These are phyloP conservation scores for Melanogrammus aeglefinus DNA, from an alignment of 2,797 vertebrate genomes.

Conservation along the genomic window DNA sequence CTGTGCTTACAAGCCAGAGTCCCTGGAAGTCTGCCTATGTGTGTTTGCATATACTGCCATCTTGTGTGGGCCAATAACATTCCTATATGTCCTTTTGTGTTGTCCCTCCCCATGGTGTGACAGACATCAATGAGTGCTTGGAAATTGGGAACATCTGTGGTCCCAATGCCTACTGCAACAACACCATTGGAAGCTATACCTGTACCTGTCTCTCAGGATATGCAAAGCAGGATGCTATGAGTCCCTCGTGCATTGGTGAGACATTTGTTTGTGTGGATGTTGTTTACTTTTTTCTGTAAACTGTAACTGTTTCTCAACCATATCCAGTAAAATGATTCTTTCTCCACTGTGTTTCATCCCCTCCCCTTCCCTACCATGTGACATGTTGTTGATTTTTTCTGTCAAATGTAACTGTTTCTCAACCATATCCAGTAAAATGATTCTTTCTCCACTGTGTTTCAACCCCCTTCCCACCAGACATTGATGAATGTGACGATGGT, in stretches of 20 bases:
- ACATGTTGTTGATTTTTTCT: neutral
- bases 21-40: neutral
- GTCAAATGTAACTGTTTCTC: neutral
- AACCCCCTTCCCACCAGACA: conserved; percentile 45
- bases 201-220: conserved; percentile 57
- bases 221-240: accelerated
- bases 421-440: neutral
- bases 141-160: conserved; percentile 27
- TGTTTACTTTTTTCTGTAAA: neutral
- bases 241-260: conserved; percentile 49
- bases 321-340: neutral
- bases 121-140: conserved; percentile 56
- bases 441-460: neutral
- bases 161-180: conserved; percentile 24
- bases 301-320: neutral
- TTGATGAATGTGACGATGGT: conserved; percentile 53
- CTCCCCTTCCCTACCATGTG: too few relatives aligned
- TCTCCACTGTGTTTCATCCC: neutral
- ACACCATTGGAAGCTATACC: conserved; percentile 44
- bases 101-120: neutral
- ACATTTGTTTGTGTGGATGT: neutral
- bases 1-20: neutral
- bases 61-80: neutral
- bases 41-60: conserved; percentile 10
- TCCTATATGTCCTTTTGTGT: neutral